Percentiles rank a stretch among this genome's conserved stretches.
These are phyloP conservation scores for Xiphophorus couchianus DNA, from an alignment of 2,113 vertebrate species.

Conservation along the genomic window DNA sequence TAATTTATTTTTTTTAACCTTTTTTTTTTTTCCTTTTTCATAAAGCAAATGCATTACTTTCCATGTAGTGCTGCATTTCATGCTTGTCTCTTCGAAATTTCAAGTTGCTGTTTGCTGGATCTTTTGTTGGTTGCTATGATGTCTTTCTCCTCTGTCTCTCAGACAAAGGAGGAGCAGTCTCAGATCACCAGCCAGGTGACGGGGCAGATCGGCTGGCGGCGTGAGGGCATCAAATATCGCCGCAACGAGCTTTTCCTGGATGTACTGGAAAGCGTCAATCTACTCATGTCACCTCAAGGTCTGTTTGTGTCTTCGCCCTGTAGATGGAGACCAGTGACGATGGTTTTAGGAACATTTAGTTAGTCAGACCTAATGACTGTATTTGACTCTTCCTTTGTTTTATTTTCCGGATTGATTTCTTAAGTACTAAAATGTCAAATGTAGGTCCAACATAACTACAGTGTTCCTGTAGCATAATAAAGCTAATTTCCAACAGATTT, in stretches of 20 bases:
- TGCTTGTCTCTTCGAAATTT: neutral
- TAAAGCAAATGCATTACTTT: too few species aligned
- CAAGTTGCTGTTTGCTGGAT: neutral
- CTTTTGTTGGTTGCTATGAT: slow-evolving; percentile 18
- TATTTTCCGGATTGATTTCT: neutral
- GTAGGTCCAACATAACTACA: neutral
- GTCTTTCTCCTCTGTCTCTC: slow-evolving; percentile 58
- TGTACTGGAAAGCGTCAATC: slow-evolving; percentile 97
- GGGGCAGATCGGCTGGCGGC: slow-evolving; percentile 98
- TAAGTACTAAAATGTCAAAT: neutral
- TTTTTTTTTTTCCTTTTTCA: too few species aligned
- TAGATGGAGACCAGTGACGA: neutral
- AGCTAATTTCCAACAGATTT: neutral
- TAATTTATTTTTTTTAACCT: neutral
- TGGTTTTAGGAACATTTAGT: neutral
- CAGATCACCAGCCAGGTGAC: slow-evolving; percentile 99
- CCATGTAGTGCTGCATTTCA: neutral
- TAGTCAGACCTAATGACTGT: neutral
- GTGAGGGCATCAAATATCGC: slow-evolving; percentile 98
- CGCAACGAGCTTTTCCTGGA: slow-evolving; percentile 98
- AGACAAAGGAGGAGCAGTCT: slow-evolving; percentile 99
- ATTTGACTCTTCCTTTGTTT: neutral
- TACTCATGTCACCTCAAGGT: slow-evolving; percentile 99
- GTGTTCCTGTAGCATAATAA: neutral
- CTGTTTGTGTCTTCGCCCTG: neutral